These are phyloP conservation scores for Mus pahari DNA, from an alignment of 2,113 vertebrate species.

Conservation along the genomic window DNA sequence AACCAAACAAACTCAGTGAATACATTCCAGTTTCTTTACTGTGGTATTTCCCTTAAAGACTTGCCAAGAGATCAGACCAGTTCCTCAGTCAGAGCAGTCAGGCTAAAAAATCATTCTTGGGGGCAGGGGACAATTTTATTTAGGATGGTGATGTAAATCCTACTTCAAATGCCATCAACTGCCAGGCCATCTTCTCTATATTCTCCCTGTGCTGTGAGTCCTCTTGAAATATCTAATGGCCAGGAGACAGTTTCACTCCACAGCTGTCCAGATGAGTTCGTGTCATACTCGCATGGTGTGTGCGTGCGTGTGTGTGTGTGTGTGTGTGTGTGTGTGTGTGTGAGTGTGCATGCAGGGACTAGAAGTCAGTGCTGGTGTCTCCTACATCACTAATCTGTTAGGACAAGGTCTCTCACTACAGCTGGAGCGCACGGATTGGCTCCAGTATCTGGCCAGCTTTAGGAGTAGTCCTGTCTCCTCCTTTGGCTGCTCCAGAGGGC, in stretches of 20 bases:
- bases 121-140: conserved; percentile 12
- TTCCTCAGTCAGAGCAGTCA: conserved; percentile 17
- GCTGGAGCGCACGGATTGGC: neutral
- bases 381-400: neutral
- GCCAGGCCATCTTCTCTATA: neutral
- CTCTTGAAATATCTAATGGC: conserved; percentile 23
- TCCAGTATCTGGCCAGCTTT: neutral
- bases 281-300: neutral
- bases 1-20: neutral
- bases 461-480: neutral
- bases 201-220: neutral
- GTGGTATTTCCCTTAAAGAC: conserved; percentile 11
- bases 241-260: conserved; percentile 14
- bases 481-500: neutral
- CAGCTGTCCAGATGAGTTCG: neutral
- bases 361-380: neutral
- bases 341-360: neutral
- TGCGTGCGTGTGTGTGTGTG: neutral
- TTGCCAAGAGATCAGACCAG: conserved; percentile 46
- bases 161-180: conserved; percentile 56
- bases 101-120: neutral
- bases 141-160: conserved; percentile 44
- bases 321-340: neutral
- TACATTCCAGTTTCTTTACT: neutral
- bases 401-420: neutral